Evolutionary conservation across 2,888 invertebrate genomes (phyloP), one percentile per base, ranked within the genome.

Genomic region (Parnassius orleans): DNA sequence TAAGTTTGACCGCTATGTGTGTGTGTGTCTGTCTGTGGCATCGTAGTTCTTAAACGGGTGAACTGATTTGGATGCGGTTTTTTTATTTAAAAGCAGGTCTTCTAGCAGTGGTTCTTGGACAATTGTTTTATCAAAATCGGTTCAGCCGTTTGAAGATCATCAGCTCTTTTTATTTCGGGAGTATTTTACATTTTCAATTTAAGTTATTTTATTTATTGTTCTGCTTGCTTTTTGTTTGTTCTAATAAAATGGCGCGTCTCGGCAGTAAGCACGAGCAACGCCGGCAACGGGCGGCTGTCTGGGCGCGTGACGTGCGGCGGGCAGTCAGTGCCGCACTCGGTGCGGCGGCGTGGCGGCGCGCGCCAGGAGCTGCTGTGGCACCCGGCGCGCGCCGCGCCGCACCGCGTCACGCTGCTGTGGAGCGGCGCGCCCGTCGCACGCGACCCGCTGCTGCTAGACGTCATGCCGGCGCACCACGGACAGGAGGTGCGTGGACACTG

Each of bases 311-410:
- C 95, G 65, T 96, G 97, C 70, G 97, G 96, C 41, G 95, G 96
- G 2, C 93, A 94, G 43, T 95, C 95, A 67, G 96, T 98, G 5
- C 96, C 97, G 33, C 96, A 97, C 79, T 94, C 96, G 66, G 94
- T 98, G 66, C 92, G 96, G 19, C 94, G 96, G 61, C 95, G 95
- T 70, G 95, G 95, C 42, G 94, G 94, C 54, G 80, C 78, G 2
- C 90, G 96, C 60, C 96, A 96, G 86, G 96, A 96, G 85, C 95
- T 97, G 42, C 94, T 96, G 64, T 98, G 98, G 87, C 97, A 97
- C 81, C 98, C 98, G 0, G 94, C 95, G 0, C 92, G 96, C 48
- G 96, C 97, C 1, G 96, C 98, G 24, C 96, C 97, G 2, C 98
- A 99, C 83, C 93, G 96, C 72, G 93, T 99, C 63, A 94, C 96